Evolutionary conservation across 2,797 vertebrate species (phyloP).

Genomic region (Micropoecilia bifurca): DNA sequence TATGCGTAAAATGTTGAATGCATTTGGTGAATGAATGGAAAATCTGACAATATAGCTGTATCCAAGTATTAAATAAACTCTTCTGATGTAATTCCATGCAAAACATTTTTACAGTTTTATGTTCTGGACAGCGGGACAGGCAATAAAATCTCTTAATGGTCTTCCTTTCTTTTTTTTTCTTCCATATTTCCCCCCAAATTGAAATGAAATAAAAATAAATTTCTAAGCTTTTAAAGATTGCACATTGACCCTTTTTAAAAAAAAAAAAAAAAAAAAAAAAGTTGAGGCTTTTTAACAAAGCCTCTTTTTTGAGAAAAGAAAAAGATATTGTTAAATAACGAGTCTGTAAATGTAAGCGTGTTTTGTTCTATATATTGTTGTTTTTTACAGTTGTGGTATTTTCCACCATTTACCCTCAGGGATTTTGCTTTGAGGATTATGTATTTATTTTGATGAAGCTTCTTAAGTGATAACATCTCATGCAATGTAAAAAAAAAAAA

Average conservation of each 20-base stretch:
- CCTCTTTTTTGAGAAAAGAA: neutral
- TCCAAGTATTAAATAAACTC: neutral
- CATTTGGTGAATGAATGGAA: neutral
- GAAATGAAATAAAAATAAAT: neutral
- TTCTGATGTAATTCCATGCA: neutral
- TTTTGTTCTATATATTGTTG: neutral
- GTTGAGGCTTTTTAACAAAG: too few species aligned
- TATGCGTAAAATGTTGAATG: neutral
- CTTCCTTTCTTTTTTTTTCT: neutral
- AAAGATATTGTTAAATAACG: neutral
- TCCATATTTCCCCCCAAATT: neutral
- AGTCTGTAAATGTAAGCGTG: neutral
- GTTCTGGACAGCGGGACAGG: too few species aligned
- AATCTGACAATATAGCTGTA: neutral
- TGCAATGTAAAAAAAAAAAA: neutral
- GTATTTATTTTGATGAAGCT: conserved; percentile 9
- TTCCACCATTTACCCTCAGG: neutral
- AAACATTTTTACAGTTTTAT: neutral
- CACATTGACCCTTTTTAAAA: neutral
- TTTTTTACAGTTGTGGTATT: neutral
- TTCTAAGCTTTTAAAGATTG: neutral
- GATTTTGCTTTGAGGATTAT: conserved; percentile 6
- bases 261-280: too few species aligned
- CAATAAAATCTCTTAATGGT: neutral
- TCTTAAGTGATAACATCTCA: neutral